Conservation (phyloP, 2,888 invertebrate species). For the Andrena trimmerana region DNA sequence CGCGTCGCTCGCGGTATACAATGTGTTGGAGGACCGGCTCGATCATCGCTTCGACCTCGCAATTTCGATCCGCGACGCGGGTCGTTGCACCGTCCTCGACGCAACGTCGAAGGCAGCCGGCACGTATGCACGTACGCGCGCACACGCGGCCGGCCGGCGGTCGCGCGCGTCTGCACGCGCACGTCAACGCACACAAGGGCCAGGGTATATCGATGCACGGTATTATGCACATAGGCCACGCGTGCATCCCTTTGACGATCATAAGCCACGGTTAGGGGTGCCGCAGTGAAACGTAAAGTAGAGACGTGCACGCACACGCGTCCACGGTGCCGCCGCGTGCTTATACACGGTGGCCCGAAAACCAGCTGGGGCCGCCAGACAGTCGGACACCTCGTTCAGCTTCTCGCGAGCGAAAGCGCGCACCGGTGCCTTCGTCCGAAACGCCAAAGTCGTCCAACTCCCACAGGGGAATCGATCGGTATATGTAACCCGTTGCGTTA, state of each 20-base stretch:
- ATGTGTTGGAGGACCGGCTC: conserved; percentile 62
- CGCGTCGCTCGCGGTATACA: conserved; percentile 58
- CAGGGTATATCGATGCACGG: conserved; percentile 68
- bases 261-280: conserved; percentile 76
- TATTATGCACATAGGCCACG: conserved; percentile 75
- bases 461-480: conserved; percentile 72
- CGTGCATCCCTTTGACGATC: conserved; percentile 77
- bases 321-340: conserved; percentile 19
- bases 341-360: conserved; percentile 55
- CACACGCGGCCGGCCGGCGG: conserved; percentile 7
- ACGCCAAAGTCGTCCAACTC: no score
- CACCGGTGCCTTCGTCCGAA: no score
- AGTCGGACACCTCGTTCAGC: not conserved
- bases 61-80: conserved; percentile 73
- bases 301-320: conserved; percentile 63
- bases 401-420: not conserved
- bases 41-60: conserved; percentile 73
- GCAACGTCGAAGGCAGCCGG: conserved; percentile 69
- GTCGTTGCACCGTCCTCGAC: conserved; percentile 71
- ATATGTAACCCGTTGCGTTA: conserved; percentile 80
- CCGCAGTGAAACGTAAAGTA: conserved; percentile 69
- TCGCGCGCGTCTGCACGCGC: not conserved
- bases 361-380: not conserved
- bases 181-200: not conserved
- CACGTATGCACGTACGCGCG: conserved; percentile 34